Evolutionary conservation across 2,888 invertebrate genomes (phyloP).

Genomic region (Phytoseiulus persimilis): DNA sequence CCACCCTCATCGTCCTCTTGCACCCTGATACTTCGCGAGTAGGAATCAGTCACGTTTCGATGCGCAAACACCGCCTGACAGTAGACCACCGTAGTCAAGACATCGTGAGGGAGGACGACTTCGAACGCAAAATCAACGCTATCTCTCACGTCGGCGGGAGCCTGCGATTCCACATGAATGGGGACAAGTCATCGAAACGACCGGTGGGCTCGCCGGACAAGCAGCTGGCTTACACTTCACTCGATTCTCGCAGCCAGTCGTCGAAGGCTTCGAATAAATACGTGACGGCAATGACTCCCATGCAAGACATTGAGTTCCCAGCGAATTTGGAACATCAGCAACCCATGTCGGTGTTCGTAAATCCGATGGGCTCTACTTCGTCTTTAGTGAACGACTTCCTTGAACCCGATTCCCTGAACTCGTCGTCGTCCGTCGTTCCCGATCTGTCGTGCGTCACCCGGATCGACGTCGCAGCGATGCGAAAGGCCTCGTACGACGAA

Average conservation of each 20-base stretch:
- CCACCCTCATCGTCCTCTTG: constrained; percentile 65
- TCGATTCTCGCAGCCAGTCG: constrained; percentile 49
- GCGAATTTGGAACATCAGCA: constrained; percentile 53
- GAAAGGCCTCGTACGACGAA: constrained; percentile 25
- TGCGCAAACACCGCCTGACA: constrained; percentile 50
- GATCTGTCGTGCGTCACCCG: constrained; percentile 23
- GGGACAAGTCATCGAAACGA: constrained; percentile 45
- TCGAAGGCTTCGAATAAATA: constrained; percentile 50
- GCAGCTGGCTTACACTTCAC: constrained; percentile 56
- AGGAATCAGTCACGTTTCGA: constrained; percentile 61
- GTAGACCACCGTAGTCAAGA: constrained; percentile 44
- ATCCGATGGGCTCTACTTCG: constrained; percentile 56
- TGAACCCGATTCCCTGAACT: constrained; percentile 43
- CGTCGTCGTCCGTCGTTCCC: constrained; percentile 41
- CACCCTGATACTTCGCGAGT: constrained; percentile 71
- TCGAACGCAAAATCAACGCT: constrained; percentile 62
- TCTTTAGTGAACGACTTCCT: constrained; percentile 48
- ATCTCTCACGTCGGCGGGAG: constrained; percentile 73
- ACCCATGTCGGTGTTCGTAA: constrained; percentile 61
- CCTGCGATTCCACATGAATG: constrained; percentile 55
- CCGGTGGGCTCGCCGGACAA: constrained; percentile 51
- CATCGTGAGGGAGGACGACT: constrained; percentile 46
- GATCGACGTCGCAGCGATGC: constrained; percentile 11
- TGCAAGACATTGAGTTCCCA: constrained; percentile 54
- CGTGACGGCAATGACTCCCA: constrained; percentile 47